phyloP scores from a whole-genome alignment of 2,797 vertebrate species.

The Pristis pectinata region DNA sequence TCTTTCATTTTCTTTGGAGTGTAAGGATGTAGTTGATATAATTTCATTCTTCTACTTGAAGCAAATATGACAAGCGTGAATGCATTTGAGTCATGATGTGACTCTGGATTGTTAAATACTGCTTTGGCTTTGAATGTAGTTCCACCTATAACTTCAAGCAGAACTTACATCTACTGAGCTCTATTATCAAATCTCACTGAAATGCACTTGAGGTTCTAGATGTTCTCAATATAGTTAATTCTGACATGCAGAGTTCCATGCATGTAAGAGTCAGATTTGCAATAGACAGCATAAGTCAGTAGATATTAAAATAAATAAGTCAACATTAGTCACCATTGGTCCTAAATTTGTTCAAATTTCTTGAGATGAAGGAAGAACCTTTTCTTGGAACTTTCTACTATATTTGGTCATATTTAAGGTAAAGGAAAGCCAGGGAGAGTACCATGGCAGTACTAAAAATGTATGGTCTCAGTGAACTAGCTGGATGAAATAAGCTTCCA shows the following conservation, averaged over 20 bases:
- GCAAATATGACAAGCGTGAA: not conserved
- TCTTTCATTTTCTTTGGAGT: not conserved
- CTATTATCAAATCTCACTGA: not conserved
- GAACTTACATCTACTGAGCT: not conserved
- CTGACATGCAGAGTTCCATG: not conserved
- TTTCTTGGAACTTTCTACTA: not conserved
- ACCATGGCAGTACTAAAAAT: not conserved
- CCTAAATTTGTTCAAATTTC: not conserved
- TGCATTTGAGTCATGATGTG: not conserved
- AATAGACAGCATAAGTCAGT: not conserved
- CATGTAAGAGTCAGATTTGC: not conserved
- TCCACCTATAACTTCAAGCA: not conserved
- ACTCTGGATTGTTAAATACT: not conserved
- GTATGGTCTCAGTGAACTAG: not conserved
- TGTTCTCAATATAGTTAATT: not conserved
- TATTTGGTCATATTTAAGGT: not conserved
- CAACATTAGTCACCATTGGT: too few relatives aligned
- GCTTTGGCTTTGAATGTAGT: not conserved
- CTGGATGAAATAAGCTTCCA: not conserved
- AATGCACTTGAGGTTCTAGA: not conserved
- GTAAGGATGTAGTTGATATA: not conserved
- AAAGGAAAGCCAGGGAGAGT: not conserved
- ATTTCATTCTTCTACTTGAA: not conserved
- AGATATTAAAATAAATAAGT: not conserved
- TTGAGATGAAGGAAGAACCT: not conserved